Evolutionary conservation across 2,797 vertebrate genomes (phyloP).

Genomic region (Tympanoctomys barrerae): DNA sequence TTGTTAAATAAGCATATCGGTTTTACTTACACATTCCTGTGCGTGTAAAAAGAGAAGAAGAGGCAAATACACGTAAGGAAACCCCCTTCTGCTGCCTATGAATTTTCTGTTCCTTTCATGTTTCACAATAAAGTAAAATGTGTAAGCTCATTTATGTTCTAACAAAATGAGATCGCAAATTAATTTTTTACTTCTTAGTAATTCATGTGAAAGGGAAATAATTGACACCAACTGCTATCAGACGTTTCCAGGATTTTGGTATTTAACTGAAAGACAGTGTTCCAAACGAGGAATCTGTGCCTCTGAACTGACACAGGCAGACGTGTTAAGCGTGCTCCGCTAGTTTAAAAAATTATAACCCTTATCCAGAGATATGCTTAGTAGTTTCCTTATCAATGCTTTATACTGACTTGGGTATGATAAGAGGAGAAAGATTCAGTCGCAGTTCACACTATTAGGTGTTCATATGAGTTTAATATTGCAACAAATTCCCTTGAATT

Average conservation of each 20-base stretch:
- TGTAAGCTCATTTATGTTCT: neutral
- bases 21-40: constrained; percentile 44
- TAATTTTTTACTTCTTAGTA: neutral
- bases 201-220: constrained; percentile 48
- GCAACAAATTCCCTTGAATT: constrained; percentile 22
- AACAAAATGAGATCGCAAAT: constrained; percentile 19
- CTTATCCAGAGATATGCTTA: constrained; percentile 36
- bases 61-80: neutral
- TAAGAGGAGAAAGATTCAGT: neutral
- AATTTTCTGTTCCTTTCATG: neutral
- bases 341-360: neutral
- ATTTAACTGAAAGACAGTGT: constrained; percentile 41
- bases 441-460: neutral
- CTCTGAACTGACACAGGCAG: neutral
- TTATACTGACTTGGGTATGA: neutral
- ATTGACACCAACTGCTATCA: neutral
- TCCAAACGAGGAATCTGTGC: constrained; percentile 13
- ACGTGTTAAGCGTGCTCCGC: neutral
- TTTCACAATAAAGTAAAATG: neutral
- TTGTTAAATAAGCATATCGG: constrained; percentile 59
- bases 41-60: neutral
- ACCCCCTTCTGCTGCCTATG: neutral
- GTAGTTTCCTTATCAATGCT: neutral
- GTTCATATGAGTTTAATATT: constrained; percentile 44
- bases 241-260: constrained; percentile 35